Evolutionary conservation across 2,888 invertebrate genomes (phyloP).

Genomic region (Lasius platythorax): DNA sequence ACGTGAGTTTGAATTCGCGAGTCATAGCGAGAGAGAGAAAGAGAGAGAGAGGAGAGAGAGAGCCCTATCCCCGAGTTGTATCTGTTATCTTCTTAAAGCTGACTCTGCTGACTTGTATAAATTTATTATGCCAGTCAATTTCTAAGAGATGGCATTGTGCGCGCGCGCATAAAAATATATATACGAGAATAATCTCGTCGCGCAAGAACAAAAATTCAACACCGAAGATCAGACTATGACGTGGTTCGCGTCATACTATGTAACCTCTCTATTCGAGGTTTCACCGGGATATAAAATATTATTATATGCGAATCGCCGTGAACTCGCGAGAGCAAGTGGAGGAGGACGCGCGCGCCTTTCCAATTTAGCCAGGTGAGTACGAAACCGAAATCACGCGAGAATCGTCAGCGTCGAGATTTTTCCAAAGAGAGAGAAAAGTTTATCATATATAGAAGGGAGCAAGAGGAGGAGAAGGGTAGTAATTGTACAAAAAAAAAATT

Average conservation of each 20-base stretch:
- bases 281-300: slow-evolving; percentile 61
- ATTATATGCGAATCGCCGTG: slow-evolving; percentile 42
- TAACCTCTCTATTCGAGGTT: not conserved
- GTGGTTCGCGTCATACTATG: not conserved
- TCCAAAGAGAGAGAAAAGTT: slow-evolving; percentile 22
- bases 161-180: slow-evolving; percentile 19
- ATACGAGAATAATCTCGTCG: slow-evolving; percentile 44
- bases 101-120: slow-evolving; percentile 57
- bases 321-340: no score
- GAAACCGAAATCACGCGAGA: slow-evolving; percentile 35
- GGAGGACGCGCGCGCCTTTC: no score
- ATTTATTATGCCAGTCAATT: slow-evolving; percentile 55
- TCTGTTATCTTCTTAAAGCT: slow-evolving; percentile 55
- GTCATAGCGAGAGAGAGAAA: slow-evolving; percentile 47
- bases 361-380: slow-evolving; percentile 40
- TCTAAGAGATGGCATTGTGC: slow-evolving; percentile 49
- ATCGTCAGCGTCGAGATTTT: slow-evolving; percentile 23
- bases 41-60: not conserved
- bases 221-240: not conserved
- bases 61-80: slow-evolving; percentile 31
- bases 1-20: slow-evolving; percentile 54
- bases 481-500: no score
- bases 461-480: not conserved
- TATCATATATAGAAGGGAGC: slow-evolving; percentile 9
- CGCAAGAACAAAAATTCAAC: slow-evolving; percentile 45